Evolutionary conservation across 64 coral and sea anemone species (phyloP).

Genomic region (Montipora capricornis): DNA sequence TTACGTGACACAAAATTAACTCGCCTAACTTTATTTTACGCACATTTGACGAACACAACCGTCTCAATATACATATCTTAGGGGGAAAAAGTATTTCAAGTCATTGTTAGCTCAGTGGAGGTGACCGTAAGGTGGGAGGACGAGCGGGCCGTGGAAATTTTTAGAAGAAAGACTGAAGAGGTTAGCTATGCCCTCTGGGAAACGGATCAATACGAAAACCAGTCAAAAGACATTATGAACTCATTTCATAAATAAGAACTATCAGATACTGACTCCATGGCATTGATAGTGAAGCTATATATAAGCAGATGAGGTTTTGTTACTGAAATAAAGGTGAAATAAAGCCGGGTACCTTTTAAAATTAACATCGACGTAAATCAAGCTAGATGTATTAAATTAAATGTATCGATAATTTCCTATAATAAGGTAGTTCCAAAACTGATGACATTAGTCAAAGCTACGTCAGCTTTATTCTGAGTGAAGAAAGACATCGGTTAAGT

Average conservation of each 20-base stretch:
- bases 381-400: neutral
- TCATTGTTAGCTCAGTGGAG: conserved; percentile 8
- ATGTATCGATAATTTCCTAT: conserved; percentile 57
- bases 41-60: neutral
- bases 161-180: neutral
- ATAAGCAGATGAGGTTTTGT: neutral
- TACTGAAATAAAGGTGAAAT: conserved; percentile 54
- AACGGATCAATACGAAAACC: conserved; percentile 5
- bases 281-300: neutral
- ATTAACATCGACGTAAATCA: conserved; percentile 37
- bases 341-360: neutral
- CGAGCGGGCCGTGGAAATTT: conserved; percentile 10
- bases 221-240: conserved; percentile 28
- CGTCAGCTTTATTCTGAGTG: too few relatives aligned
- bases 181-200: conserved; percentile 23
- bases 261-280: conserved; percentile 38
- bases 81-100: neutral
- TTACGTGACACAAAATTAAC: neutral
- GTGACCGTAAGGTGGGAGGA: neutral
- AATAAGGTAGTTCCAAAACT: neutral
- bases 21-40: neutral
- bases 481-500: too few relatives aligned
- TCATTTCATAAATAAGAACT: neutral
- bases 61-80: neutral
- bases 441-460: too few relatives aligned